phyloP scores from a whole-genome alignment of 2,797 vertebrate genomes.

The Allobates femoralis region DNA sequence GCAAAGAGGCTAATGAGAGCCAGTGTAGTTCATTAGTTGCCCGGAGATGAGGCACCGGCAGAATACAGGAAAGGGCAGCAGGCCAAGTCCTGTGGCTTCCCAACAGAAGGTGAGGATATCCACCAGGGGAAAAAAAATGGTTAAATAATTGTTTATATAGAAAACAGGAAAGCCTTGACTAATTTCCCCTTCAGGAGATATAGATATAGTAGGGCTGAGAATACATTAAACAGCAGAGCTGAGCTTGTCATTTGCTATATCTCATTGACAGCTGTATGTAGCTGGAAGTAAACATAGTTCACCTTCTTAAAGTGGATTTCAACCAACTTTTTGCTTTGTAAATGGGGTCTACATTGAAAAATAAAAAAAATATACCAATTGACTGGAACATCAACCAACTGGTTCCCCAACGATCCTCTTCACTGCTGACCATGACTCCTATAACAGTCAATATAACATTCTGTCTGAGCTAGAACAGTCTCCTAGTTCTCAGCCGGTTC shows the following conservation, averaged over 20 bases:
- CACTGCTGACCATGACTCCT: too few relatives aligned
- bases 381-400: too few relatives aligned
- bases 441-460: too few relatives aligned
- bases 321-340: too few relatives aligned
- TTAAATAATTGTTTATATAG: background rate
- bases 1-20: slow-evolving; percentile 44
- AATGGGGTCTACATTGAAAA: too few relatives aligned
- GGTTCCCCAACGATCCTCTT: too few relatives aligned
- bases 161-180: background rate
- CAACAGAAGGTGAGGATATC: slow-evolving; percentile 33
- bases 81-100: slow-evolving; percentile 35
- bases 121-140: background rate
- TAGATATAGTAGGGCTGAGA: background rate
- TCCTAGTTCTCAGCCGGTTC: too few relatives aligned
- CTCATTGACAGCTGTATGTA: background rate
- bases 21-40: slow-evolving; percentile 50
- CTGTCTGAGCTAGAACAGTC: too few relatives aligned
- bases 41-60: slow-evolving; percentile 7
- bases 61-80: slow-evolving; percentile 25
- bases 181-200: background rate
- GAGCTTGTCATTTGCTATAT: background rate
- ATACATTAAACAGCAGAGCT: background rate
- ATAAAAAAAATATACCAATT: too few relatives aligned
- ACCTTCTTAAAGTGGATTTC: background rate
- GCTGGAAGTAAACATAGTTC: background rate